Evolutionary conservation across 2,797 vertebrate species (phyloP).

Genomic region (Parotocinclus haroldoi): DNA sequence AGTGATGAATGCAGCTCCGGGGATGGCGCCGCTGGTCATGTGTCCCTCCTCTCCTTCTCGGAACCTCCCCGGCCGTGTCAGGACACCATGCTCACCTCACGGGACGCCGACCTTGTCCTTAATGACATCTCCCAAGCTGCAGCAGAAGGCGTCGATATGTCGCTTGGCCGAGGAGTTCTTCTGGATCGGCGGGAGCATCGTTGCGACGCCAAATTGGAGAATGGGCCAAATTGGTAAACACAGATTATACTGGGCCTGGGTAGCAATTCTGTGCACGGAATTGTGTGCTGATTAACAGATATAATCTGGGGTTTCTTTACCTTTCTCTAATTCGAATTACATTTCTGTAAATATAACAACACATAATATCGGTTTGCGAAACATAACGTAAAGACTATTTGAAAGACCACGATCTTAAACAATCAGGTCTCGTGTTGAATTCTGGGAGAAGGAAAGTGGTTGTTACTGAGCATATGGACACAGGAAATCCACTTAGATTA

Average conservation of each 20-base stretch:
- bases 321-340: no score
- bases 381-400: no score
- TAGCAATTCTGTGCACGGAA: no score
- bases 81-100: background rate
- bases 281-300: no score
- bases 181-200: slow-evolving; percentile 86
- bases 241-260: background rate
- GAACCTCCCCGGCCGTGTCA: slow-evolving; percentile 31
- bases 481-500: slow-evolving; percentile 76
- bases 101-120: slow-evolving; percentile 53
- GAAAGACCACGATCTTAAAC: no score
- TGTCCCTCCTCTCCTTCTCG: slow-evolving; percentile 49
- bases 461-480: slow-evolving; percentile 66
- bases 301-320: no score
- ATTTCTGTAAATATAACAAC: no score
- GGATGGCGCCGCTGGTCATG: slow-evolving; percentile 57
- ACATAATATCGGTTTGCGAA: no score
- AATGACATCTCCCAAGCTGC: slow-evolving; percentile 72
- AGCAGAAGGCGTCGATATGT: slow-evolving; percentile 76
- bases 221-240: slow-evolving; percentile 85
- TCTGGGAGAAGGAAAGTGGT: background rate
- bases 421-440: no score
- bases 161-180: slow-evolving; percentile 85
- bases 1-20: slow-evolving; percentile 58
- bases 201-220: slow-evolving; percentile 80